A percentile compares a stretch with the other conserved stretches of the same genome.
Evolutionary conservation across 2,797 vertebrate genomes (phyloP).

Genomic region (Coreius guichenoti): DNA sequence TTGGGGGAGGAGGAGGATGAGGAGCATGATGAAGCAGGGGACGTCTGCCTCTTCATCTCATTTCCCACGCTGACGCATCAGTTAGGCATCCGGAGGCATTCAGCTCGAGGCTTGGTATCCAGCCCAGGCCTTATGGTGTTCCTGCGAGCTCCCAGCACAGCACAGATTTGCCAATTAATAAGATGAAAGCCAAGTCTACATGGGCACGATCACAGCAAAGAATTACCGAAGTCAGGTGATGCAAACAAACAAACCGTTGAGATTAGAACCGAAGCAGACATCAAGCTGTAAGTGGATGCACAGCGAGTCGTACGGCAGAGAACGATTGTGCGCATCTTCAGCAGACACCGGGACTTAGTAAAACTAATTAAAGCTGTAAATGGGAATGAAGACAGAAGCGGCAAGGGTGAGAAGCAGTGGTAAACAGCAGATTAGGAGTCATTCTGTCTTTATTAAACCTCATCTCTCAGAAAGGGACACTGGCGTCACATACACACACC

Average conservation of each 20-base stretch:
- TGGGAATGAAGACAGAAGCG: constrained; percentile 48
- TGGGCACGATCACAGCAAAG: constrained; percentile 58
- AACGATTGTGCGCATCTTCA: not conserved
- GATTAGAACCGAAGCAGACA: constrained; percentile 54
- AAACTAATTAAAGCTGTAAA: constrained; percentile 61
- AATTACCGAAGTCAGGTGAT: constrained; percentile 70
- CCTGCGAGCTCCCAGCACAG: constrained; percentile 56
- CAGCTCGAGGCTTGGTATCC: constrained; percentile 45
- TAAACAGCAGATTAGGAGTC: constrained; percentile 59
- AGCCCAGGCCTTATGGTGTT: constrained; percentile 56
- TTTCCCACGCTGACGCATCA: constrained; percentile 54
- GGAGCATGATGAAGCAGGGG: constrained; percentile 29
- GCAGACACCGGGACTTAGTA: constrained; percentile 36
- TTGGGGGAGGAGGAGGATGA: constrained; percentile 45
- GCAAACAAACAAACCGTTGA: constrained; percentile 68
- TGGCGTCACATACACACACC: constrained; percentile 5
- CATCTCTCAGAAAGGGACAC: constrained; percentile 18
- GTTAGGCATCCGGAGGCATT: constrained; percentile 48
- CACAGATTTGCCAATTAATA: constrained; percentile 73
- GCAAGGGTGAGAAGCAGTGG: constrained; percentile 44
- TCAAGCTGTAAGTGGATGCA: constrained; percentile 15
- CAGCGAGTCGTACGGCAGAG: constrained; percentile 2
- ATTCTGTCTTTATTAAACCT: constrained; percentile 57
- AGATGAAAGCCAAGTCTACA: constrained; percentile 68
- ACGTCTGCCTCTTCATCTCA: constrained; percentile 52